Evolutionary conservation across 1,140 invertebrate species (phyloP).

Genomic region (Acromyrmex heyeri): DNA sequence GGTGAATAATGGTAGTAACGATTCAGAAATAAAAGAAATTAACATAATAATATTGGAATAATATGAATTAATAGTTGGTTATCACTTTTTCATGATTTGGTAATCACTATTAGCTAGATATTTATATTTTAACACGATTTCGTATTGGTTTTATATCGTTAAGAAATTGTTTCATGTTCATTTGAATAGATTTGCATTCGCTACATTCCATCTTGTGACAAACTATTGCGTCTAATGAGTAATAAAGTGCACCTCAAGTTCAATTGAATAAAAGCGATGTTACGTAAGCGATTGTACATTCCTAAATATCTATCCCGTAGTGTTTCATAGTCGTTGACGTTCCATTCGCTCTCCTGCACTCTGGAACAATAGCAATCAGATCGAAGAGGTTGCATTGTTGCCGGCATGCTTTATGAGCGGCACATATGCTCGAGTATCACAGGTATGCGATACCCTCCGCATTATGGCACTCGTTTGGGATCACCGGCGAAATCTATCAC

Average conservation of each 20-base stretch:
- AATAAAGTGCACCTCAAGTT: neutral
- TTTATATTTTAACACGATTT: neutral
- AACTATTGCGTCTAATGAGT: neutral
- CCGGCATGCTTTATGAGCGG: conserved; percentile 73
- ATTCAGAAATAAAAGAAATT: neutral
- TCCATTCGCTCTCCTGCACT: conserved; percentile 5
- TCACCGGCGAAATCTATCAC: conserved; percentile 39
- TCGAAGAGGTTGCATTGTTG: conserved; percentile 71
- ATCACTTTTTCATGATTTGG: neutral
- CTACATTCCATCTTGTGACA: neutral
- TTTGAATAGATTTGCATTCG: neutral
- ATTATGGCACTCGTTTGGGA: conserved; percentile 30
- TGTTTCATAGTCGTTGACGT: conserved; percentile 57
- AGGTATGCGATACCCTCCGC: conserved; percentile 41
- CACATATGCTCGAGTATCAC: conserved; percentile 71
- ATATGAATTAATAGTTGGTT: neutral
- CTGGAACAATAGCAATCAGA: conserved; percentile 77
- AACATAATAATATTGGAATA: neutral
- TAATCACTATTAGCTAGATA: neutral
- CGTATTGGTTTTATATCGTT: neutral
- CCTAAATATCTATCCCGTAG: neutral
- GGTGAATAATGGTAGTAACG: neutral
- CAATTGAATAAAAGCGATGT: neutral
- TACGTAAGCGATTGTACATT: conserved; percentile 38
- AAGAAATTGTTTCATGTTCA: neutral